phyloP scores from a whole-genome alignment of 2,797 vertebrate genomes.

The Potorous gilbertii region DNA sequence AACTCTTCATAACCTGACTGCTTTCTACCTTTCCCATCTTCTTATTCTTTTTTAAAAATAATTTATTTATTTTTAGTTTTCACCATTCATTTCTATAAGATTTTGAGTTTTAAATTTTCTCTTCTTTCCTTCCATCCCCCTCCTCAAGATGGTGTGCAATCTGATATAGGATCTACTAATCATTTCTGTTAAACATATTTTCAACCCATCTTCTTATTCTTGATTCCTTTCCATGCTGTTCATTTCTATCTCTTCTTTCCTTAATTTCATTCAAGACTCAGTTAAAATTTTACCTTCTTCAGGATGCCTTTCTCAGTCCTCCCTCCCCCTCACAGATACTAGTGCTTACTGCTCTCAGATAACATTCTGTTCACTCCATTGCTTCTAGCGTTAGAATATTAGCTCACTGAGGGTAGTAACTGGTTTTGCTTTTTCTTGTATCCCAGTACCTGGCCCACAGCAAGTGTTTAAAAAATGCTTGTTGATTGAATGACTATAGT shows the following conservation, averaged over 20 bases:
- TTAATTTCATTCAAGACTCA: neutral
- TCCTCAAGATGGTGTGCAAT: too few relatives aligned
- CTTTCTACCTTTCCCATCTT: neutral
- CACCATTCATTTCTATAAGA: too few relatives aligned
- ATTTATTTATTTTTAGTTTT: too few relatives aligned
- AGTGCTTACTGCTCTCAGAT: neutral
- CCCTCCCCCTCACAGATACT: too few relatives aligned
- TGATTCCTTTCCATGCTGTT: neutral
- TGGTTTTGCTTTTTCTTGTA: neutral
- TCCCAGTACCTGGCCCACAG: neutral
- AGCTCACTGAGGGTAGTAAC: neutral
- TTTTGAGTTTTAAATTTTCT: too few relatives aligned
- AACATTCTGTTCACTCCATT: neutral
- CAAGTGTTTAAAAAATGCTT: neutral
- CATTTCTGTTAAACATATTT: too few relatives aligned
- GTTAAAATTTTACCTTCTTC: neutral
- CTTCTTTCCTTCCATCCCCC: too few relatives aligned
- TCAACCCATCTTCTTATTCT: too few relatives aligned
- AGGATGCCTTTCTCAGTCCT: neutral
- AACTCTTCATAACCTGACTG: too few relatives aligned
- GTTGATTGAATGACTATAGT: neutral
- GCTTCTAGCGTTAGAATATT: neutral
- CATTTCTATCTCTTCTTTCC: neutral
- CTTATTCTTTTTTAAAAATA: too few relatives aligned
- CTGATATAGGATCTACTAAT: too few relatives aligned